Percentiles rank a stretch among this genome's conserved stretches.
Evolutionary conservation across 92 coral and sea anemone genomes (phyloP).

Genomic region (Bergia sp.): DNA sequence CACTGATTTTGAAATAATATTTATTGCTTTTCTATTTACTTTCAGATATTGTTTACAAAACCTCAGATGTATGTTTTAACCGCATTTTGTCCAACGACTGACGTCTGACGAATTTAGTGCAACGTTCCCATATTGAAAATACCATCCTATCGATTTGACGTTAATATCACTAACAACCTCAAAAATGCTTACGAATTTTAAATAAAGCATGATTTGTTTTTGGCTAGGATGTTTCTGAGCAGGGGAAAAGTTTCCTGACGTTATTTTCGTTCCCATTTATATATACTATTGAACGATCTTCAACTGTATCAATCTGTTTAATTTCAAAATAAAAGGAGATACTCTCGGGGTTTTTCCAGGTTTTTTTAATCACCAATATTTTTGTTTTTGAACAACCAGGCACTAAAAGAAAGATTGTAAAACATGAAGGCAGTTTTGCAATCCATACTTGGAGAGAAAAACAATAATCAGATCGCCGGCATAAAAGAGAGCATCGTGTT

Average conservation of each 20-base stretch:
- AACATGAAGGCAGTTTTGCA: conserved; percentile 25
- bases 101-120: not conserved
- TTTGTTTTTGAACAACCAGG: not conserved
- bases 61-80: conserved; percentile 31
- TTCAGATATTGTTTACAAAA: conserved; percentile 40
- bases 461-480: not conserved
- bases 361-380: not conserved
- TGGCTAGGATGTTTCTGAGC: conserved; percentile 10
- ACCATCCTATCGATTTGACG: conserved; percentile 1
- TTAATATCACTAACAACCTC: not conserved
- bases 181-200: conserved; percentile 15
- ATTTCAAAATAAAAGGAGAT: not conserved
- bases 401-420: not conserved
- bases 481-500: not conserved
- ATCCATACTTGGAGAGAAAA: conserved; percentile 15
- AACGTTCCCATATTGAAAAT: not conserved
- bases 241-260: not conserved
- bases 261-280: not conserved
- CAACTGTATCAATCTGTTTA: not conserved
- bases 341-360: not conserved
- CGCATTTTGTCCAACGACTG: conserved; percentile 36
- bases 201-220: not conserved
- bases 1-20: not conserved
- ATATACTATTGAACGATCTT: not conserved
- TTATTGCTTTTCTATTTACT: conserved; percentile 30